Evolutionary conservation across 37 sponge, comb jelly and placozoan species (phyloP).

Genomic region (Agelas oroides): DNA sequence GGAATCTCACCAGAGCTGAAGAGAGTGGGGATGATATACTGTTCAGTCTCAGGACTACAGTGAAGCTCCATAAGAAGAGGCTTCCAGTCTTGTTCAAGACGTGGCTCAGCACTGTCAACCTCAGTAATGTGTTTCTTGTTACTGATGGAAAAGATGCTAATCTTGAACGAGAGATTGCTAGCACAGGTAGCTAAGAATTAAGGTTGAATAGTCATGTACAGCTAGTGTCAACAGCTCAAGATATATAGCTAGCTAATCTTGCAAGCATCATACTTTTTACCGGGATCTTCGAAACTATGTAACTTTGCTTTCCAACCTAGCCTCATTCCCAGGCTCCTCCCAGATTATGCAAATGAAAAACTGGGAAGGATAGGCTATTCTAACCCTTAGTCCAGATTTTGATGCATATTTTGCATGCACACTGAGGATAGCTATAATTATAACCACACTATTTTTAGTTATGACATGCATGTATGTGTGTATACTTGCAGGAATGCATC

Average conservation of each 20-base stretch:
- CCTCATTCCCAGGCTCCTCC: too few species aligned
- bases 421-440: too few species aligned
- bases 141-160: constrained; percentile 51
- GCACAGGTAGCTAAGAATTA: neutral
- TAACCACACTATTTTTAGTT: neutral
- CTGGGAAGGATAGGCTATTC: neutral
- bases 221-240: neutral
- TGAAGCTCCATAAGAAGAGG: constrained; percentile 32
- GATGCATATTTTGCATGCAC: neutral
- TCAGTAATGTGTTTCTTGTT: constrained; percentile 38
- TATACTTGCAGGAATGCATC: constrained; percentile 32
- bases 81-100: constrained; percentile 55
- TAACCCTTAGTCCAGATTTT: neutral
- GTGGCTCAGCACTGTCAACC: constrained; percentile 44
- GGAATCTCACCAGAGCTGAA: constrained; percentile 10
- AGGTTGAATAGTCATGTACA: neutral
- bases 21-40: constrained; percentile 34
- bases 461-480: neutral
- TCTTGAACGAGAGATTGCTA: neutral
- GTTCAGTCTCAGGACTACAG: constrained; percentile 52
- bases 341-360: too few species aligned
- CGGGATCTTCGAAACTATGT: too few species aligned
- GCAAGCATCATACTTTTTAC: neutral
- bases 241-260: neutral
- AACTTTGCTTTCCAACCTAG: too few species aligned